phyloP scores from a whole-genome alignment of 53 echinoderm and acorn worm species.

The Luidia sarsii region DNA sequence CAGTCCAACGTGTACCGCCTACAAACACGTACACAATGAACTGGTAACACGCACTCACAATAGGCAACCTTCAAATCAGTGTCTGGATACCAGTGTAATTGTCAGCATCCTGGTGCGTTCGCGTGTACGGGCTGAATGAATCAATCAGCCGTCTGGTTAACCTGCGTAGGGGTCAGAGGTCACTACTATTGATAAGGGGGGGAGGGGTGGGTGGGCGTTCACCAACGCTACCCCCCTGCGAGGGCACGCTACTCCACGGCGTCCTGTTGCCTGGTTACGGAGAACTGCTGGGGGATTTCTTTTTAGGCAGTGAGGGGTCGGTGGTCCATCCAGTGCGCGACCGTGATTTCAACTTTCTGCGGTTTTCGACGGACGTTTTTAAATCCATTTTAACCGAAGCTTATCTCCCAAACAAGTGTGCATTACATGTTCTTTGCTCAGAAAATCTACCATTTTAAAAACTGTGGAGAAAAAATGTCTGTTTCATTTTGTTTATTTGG shows the following conservation, averaged over 20 bases:
- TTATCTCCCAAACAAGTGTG: too few relatives aligned
- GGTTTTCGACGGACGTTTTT: too few relatives aligned
- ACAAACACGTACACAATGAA: not conserved
- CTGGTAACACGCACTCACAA: constrained; percentile 9
- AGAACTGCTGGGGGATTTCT: not conserved
- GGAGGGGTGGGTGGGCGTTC: constrained; percentile 58
- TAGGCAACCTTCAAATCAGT: too few relatives aligned
- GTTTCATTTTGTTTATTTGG: too few relatives aligned
- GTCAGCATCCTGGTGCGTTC: not conserved
- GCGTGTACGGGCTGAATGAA: constrained; percentile 17
- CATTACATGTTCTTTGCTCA: too few relatives aligned
- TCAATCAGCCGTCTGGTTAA: constrained; percentile 36
- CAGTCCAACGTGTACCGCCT: constrained; percentile 21
- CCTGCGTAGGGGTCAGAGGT: constrained; percentile 18
- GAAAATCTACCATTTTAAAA: too few relatives aligned
- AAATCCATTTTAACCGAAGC: too few relatives aligned
- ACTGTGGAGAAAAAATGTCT: too few relatives aligned
- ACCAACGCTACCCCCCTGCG: constrained; percentile 70
- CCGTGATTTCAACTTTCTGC: not conserved
- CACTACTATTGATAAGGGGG: constrained; percentile 18
- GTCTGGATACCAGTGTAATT: constrained; percentile 47
- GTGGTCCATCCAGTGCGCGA: not conserved
- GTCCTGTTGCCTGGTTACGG: constrained; percentile 64
- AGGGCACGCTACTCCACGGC: constrained; percentile 60
- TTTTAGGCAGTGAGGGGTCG: not conserved